Base-by-base conservation (phyloP, 2,888 invertebrate genomes). In the Ceratothoa steindachneri region DNA sequence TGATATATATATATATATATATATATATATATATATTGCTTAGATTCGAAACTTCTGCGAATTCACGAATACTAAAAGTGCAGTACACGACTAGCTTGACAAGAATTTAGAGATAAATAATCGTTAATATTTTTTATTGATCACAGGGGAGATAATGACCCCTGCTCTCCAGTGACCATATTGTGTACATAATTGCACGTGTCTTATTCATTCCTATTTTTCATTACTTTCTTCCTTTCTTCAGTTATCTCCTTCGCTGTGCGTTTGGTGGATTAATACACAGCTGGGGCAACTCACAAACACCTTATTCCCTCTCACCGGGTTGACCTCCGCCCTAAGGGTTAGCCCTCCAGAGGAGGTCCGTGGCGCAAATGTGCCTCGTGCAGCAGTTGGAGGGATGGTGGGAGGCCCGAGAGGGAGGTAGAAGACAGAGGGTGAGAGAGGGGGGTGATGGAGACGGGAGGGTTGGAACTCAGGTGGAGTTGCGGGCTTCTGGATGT, bases 321-420 rank as follows among this genome's bases (percentile, higher is more conserved):
- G n/a, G n/a, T n/a, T n/a, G n/a, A n/a, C n/a, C n/a, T n/a, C n/a
- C n/a, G n/a, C n/a, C n/a, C n/a, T 15, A 9, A 41, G 41, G 1
- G 30, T 74, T 74, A 79, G 51, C 79, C 76, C 65, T 79, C 76
- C 72, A 79, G 66, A 65, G 79, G 76, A 28, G 79, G 74, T 30
- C 74, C 73, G 41, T 73, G 73, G 19, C 79, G 76, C 72, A 79
- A 66, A 51, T 79, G 79, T 27, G 79, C 75, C 22, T 79, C 79
- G 52, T 77, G 79, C 19, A 79, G 64, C 27, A 79, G 69, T 65
- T 79, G 79, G 19, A 76, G 65, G 15, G 76, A 71, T n/a, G 75
- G 73, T 27, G 79, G 72, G 12, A 72, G 73, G 12, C 73, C 72
- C 29, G 73, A 22, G 15, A 30, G 27, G 55, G 65, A 71, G 73